Evolutionary conservation across 2,797 vertebrate species (phyloP).

Genomic region (Neosilurus hyrtlii): DNA sequence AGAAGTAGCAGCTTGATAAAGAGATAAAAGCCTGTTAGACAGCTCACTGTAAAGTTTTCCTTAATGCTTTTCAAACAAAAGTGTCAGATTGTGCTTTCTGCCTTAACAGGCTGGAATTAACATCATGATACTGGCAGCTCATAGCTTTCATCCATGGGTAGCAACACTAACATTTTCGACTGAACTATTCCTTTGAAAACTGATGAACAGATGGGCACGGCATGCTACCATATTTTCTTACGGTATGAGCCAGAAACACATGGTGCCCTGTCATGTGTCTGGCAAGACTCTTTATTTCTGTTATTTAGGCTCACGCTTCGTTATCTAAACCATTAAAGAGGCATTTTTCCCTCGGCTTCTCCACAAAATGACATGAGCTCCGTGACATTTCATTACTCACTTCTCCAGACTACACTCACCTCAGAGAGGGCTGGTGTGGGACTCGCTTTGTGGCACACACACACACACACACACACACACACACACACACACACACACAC

Average conservation of each 20-base stretch:
- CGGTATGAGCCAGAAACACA: constrained; percentile 44
- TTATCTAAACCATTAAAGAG: constrained; percentile 27
- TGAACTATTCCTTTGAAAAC: constrained; percentile 32
- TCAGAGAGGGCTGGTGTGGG: constrained; percentile 2
- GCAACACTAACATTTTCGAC: constrained; percentile 18
- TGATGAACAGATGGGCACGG: constrained; percentile 34
- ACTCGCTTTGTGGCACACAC: not conserved
- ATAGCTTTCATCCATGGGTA: constrained; percentile 8
- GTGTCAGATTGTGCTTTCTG: not conserved
- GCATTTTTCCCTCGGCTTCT: constrained; percentile 10
- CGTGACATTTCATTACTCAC: constrained; percentile 27
- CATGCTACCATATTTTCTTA: constrained; percentile 43
- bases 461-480: not conserved
- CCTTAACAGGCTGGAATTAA: constrained; percentile 4
- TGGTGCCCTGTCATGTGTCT: constrained; percentile 43
- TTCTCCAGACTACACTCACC: constrained; percentile 6
- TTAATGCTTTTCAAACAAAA: not conserved
- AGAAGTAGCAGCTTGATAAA: not conserved
- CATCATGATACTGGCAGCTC: constrained; percentile 1
- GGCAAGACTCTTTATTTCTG: constrained; percentile 19
- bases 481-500: not conserved
- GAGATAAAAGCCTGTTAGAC: not conserved
- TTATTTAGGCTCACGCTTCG: constrained; percentile 30
- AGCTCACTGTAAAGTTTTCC: not conserved
- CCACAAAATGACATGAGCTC: constrained; percentile 14